Percentiles rank a stretch among this genome's conserved stretches.
Evolutionary conservation across 2,797 vertebrate species (phyloP).

Genomic region (Parambassis ranga): DNA sequence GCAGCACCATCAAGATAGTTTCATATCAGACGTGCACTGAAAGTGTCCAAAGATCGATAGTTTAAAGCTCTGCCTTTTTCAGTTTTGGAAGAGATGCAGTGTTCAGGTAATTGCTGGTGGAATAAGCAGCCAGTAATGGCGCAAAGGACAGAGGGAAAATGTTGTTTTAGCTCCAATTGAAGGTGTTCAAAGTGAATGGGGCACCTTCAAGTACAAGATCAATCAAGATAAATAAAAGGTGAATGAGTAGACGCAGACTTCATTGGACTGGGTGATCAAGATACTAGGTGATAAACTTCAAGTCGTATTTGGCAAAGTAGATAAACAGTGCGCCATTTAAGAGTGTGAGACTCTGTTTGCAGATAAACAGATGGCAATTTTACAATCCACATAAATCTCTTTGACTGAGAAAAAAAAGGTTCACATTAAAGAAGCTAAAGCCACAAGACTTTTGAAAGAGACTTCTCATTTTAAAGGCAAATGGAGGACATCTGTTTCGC

Average conservation of each 20-base stretch:
- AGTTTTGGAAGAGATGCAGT: neutral
- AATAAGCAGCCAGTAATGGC: neutral
- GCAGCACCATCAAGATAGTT: slow-evolving; percentile 35
- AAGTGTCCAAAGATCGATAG: slow-evolving; percentile 48
- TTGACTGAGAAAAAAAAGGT: slow-evolving; percentile 33
- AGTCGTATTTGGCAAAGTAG: slow-evolving; percentile 38
- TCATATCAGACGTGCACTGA: slow-evolving; percentile 42
- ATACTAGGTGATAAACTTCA: slow-evolving; percentile 44
- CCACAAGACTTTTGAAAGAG: slow-evolving; percentile 1
- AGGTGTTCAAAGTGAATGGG: neutral
- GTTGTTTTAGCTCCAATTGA: neutral
- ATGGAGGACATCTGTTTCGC: slow-evolving; percentile 19
- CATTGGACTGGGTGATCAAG: slow-evolving; percentile 23
- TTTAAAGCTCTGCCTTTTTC: slow-evolving; percentile 25
- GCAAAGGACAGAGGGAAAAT: neutral
- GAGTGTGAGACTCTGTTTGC: slow-evolving; percentile 46
- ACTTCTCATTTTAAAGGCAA: slow-evolving; percentile 32
- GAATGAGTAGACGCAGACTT: slow-evolving; percentile 1
- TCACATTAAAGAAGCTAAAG: slow-evolving; percentile 33
- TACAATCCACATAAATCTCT: slow-evolving; percentile 53
- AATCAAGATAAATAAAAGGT: slow-evolving; percentile 9
- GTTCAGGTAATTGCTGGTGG: neutral
- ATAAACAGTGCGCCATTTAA: slow-evolving; percentile 49
- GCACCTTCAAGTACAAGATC: neutral
- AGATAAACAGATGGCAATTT: slow-evolving; percentile 67